Evolutionary conservation across 1,140 invertebrate genomes (phyloP), one percentile per base, ranked within the genome.

Genomic region (Aricia agestis): DNA sequence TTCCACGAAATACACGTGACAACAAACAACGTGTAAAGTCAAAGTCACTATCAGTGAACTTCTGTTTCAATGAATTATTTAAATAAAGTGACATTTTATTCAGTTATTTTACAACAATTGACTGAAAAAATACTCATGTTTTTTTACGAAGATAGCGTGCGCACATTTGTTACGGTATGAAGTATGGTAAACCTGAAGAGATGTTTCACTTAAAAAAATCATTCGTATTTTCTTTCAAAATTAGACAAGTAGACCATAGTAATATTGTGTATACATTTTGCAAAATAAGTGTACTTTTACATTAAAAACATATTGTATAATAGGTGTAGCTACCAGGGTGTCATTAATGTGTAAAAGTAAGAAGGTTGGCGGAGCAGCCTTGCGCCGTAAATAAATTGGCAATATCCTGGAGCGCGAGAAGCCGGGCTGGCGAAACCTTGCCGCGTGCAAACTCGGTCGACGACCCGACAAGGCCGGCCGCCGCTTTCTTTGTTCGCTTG

Each of bases 391-490:
- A 80, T 80, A 78, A 82, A 89, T 91, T 91, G 89, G 85, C 87
- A 91, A 91, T 91, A 91, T 91, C 89, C 89, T 91, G 87, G 87
- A 89, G 86, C 80, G 75, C 82, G 83, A 88, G 87, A 87, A 87
- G 89, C 84, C 82, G 83, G 89, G 83, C 83, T 91, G 89, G 89
- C 87, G 86, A 91, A 91, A 91, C 89, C 89, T 91, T 91, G 89
- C 83, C 86, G 89, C 86, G 86, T 76, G 86, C 87, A 86, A 85
- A 90, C 78, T 89, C 87, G 87, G 89, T 85, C 89, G 86, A 85
- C 82, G 89, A 90, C 89, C 85, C 81, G 58, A 75, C 87, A 91
- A 90, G 89, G 87, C 87, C 84, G 83, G 73, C 70, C 78, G 79
- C 80, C 88, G 84, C 87, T 91, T 91, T 91, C 89, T 89, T 91